Evolutionary conservation across 2,113 vertebrate species (phyloP).

Genomic region (Tamias sibiricus): DNA sequence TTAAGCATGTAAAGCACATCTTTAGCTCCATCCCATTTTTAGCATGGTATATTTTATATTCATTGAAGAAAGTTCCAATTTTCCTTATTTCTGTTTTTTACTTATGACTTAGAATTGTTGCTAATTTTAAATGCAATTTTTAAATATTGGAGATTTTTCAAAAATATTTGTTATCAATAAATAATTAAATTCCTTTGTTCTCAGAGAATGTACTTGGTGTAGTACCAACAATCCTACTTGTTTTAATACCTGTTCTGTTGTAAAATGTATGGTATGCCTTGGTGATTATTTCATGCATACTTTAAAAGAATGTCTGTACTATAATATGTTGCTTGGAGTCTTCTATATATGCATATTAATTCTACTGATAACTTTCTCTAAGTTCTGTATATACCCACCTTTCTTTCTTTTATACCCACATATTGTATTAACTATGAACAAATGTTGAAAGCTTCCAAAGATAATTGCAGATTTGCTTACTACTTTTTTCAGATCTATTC

Average conservation of each 20-base stretch:
- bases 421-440: background rate
- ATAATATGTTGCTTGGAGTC: accelerated
- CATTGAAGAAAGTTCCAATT: background rate
- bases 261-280: background rate
- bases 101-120: background rate
- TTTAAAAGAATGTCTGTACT: background rate
- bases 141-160: background rate
- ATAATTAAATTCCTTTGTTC: background rate
- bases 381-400: background rate
- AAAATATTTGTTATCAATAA: background rate
- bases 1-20: background rate
- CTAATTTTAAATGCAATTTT: background rate
- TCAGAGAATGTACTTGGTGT: background rate
- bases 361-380: background rate
- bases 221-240: background rate
- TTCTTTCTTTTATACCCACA: background rate
- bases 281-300: background rate
- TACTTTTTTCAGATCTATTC: background rate
- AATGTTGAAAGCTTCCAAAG: background rate
- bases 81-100: background rate
- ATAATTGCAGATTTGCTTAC: background rate
- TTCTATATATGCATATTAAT: background rate
- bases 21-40: background rate
- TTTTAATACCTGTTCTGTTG: background rate
- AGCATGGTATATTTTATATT: background rate